These are phyloP conservation scores for Drosophila setifemur DNA, from an alignment of 1,140 invertebrate species.

Conservation along the genomic window DNA sequence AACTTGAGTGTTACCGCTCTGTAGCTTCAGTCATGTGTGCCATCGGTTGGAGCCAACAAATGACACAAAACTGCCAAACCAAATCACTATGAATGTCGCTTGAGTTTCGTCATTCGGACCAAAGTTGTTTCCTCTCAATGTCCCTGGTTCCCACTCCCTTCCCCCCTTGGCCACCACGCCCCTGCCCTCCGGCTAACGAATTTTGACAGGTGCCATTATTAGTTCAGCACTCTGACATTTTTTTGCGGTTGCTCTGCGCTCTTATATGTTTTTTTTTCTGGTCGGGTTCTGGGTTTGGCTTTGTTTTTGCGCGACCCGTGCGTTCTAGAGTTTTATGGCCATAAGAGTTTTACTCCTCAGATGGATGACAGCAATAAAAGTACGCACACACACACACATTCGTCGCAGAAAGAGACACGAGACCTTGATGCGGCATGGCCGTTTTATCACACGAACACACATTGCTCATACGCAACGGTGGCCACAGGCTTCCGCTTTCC, in stretches of 20 bases:
- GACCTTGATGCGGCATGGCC: constrained; percentile 64
- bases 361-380: constrained; percentile 79
- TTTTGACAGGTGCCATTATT: constrained; percentile 82
- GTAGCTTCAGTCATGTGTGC: constrained; percentile 39
- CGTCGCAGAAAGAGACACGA: constrained; percentile 6
- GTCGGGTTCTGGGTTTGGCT: constrained; percentile 22
- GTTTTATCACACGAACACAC: constrained; percentile 78
- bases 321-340: constrained; percentile 77
- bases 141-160: not conserved
- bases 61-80: constrained; percentile 78
- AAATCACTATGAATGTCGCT: constrained; percentile 79
- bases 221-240: constrained; percentile 76
- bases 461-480: constrained; percentile 78
- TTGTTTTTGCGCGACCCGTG: constrained; percentile 62
- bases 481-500: constrained; percentile 61
- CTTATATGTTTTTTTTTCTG: constrained; percentile 19
- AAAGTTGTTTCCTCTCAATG: constrained; percentile 41
- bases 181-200: constrained; percentile 61
- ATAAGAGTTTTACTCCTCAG: constrained; percentile 78
- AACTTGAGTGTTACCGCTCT: not conserved
- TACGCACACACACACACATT: constrained; percentile 33
- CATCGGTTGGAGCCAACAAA: constrained; percentile 69
- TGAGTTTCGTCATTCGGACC: constrained; percentile 70
- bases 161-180: no score
- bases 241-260: constrained; percentile 31